These are phyloP conservation scores for Choreutis nemorana DNA, from an alignment of 2,888 invertebrate species.

Conservation along the genomic window DNA sequence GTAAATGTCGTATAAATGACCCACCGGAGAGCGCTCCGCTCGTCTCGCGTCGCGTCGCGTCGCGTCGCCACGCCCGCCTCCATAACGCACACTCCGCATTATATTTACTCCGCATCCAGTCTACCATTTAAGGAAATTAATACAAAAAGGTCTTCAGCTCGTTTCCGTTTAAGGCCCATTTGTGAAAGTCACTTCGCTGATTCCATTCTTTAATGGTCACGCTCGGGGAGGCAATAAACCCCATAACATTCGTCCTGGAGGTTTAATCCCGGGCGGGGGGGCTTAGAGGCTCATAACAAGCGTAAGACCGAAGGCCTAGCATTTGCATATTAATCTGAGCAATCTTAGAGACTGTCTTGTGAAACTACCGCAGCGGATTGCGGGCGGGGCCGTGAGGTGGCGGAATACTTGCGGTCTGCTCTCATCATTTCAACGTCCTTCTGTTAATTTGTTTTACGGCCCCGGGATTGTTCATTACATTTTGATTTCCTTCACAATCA, in stretches of 20 bases:
- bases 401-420: no score
- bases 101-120: no score
- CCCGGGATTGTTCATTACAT: conserved; percentile 1
- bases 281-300: conserved; percentile 3
- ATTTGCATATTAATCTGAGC: conserved; percentile 13
- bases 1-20: no score
- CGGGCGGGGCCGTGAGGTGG: no score
- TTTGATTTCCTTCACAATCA: no score
- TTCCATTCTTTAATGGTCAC: conserved; percentile 4
- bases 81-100: no score
- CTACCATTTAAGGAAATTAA: conserved; percentile 8
- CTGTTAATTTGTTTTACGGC: background rate
- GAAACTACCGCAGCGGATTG: conserved; percentile 1
- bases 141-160: conserved; percentile 8
- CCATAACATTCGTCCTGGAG: conserved; percentile 1
- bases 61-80: no score
- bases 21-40: no score
- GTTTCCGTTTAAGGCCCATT: conserved; percentile 10
- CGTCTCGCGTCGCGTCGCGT: no score
- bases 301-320: no score
- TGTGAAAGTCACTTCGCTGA: conserved; percentile 6
- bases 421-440: no score
- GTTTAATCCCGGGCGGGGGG: background rate
- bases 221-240: background rate
- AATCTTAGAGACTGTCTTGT: conserved; percentile 7